Evolutionary conservation across 1,140 invertebrate species (phyloP), one percentile per base, ranked within the genome.

Genomic region (Drosophila biarmipes): DNA sequence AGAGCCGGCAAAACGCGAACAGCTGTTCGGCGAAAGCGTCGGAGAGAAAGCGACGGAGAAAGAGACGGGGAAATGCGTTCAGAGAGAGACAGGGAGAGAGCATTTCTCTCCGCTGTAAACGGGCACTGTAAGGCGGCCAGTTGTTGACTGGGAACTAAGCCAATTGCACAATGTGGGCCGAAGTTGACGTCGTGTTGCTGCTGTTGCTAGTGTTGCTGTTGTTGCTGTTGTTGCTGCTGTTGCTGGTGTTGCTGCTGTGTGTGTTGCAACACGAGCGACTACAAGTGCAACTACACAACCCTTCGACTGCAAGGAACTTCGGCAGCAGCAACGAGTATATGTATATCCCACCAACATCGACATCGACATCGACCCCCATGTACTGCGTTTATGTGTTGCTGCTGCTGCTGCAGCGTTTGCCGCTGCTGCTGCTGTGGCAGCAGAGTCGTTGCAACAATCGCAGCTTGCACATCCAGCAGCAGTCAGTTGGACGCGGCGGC

Each of bases 401-500:
- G 42, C 48, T 69, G 66, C 59, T 55, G 72, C 56, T 61, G 77
- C 77, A 68, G 80, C 80, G 82, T 45, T 74, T 85, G 57, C 43
- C 17, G 46, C 57, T 31, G 29, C 29, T 10, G 29, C 6, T 8
- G 29, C 29, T 24, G 24, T 24, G 43, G 53, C 54, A 49, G 57
- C 66, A 54, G 53, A 45, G 55, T 69, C 57, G 64, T 79, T 78
- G 87, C 85, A 86, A 81, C 82, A 90, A 81, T 82, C 79, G 81
- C 82, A 79, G 54, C 71, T 89, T 89, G 82, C 89, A 91, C 72
- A 71, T 73, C 74, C 53, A 56, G 67, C 79, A 87, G 75, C 67
- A 76, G 73, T 90, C 76, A 90, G 86, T 90, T 91, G 86, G 78
- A 87, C 79, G 79, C 75, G 87, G 79, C 57, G 62, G 82, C 72